These are phyloP conservation scores for Condylura cristata DNA, from an alignment of 2,113 vertebrate species.

Conservation along the genomic window DNA sequence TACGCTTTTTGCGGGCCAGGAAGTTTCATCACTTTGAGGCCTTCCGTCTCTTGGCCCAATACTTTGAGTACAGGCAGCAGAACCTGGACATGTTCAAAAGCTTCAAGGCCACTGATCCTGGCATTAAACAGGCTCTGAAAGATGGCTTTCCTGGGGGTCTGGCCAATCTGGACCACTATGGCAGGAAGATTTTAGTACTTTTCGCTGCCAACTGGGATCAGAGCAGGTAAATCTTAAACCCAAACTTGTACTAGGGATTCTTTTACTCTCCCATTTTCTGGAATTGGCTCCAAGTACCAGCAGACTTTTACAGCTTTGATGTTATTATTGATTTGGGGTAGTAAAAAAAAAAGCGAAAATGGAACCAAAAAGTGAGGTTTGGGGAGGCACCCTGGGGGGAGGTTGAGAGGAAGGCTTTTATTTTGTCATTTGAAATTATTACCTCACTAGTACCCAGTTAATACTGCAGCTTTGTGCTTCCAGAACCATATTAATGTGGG, in stretches of 20 bases:
- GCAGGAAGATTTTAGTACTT: constrained; percentile 97
- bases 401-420: background rate
- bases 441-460: background rate
- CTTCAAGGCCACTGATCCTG: constrained; percentile 98
- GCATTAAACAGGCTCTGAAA: constrained; percentile 98
- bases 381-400: too few species aligned
- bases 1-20: constrained; percentile 96
- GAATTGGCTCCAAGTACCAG: background rate
- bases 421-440: constrained; percentile 31
- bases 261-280: constrained; percentile 26
- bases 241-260: background rate
- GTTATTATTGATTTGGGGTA: background rate
- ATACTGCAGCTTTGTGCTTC: background rate
- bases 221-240: constrained; percentile 92
- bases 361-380: background rate
- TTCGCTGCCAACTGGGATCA: constrained; percentile 99
- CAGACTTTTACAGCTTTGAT: background rate
- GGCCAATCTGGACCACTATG: constrained; percentile 96
- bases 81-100: constrained; percentile 99
- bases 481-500: background rate
- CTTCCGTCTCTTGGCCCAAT: constrained; percentile 97
- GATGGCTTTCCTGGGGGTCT: constrained; percentile 98
- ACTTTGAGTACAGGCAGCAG: constrained; percentile 98
- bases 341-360: background rate
- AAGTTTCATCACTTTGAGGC: constrained; percentile 99